Conservation (phyloP, 2,797 vertebrate species). For the Anomalospiza imberbis region DNA sequence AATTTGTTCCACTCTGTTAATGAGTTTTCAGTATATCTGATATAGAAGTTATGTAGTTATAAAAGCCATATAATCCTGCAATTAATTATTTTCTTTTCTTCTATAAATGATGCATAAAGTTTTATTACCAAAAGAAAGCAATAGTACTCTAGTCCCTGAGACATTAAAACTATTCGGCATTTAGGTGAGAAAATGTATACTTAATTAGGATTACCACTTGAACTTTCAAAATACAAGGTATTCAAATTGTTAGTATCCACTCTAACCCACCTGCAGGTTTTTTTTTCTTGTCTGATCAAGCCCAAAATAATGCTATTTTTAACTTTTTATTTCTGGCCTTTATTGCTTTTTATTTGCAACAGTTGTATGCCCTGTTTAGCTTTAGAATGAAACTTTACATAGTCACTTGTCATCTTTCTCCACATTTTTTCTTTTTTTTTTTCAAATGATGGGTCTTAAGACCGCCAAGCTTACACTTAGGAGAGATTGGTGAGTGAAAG, state of each 20-base stretch:
- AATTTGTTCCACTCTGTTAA: not conserved
- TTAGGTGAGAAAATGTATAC: not conserved
- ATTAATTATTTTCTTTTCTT: not conserved
- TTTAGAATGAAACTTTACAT: not conserved
- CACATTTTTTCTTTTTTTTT: not conserved
- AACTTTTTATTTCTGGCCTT: not conserved
- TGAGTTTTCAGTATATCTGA: not conserved
- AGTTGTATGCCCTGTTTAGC: not conserved
- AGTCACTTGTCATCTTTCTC: not conserved
- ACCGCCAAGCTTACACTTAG: not conserved
- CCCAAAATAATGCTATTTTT: not conserved
- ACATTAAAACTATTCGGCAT: not conserved
- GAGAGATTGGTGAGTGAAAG: not conserved
- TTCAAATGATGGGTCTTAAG: not conserved
- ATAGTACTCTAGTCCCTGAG: not conserved
- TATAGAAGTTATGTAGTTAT: not conserved
- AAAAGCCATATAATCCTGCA: not conserved
- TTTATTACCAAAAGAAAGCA: not conserved
- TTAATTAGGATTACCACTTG: not conserved
- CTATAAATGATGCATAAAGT: not conserved
- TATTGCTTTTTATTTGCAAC: not conserved
- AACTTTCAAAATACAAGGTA: not conserved
- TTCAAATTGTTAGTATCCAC: not conserved
- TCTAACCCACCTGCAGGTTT: not conserved
- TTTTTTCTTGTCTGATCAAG: not conserved